Evolutionary conservation across 92 coral and sea anemone species (phyloP).

Genomic region (Nematostella vectensis): DNA sequence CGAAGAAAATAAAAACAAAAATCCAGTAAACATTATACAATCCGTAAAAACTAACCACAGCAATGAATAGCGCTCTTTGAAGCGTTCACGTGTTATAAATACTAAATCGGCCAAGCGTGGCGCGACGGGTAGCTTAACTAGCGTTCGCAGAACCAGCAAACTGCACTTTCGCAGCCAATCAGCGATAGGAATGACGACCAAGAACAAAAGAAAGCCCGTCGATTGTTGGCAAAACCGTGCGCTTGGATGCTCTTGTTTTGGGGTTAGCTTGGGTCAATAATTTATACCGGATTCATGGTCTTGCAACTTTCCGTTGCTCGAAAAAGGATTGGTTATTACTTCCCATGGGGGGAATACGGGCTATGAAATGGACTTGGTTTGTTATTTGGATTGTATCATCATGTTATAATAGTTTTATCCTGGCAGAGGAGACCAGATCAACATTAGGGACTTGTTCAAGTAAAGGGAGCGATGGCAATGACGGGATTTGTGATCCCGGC

Average conservation of each 20-base stretch:
- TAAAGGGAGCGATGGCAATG: slow-evolving; percentile 13
- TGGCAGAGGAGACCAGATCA: background rate
- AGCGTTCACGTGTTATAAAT: slow-evolving; percentile 4
- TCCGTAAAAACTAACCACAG: background rate
- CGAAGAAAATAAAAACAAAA: too few species aligned
- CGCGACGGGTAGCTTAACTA: slow-evolving; percentile 8
- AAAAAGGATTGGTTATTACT: background rate
- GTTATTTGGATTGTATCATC: background rate
- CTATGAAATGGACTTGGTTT: slow-evolving; percentile 1
- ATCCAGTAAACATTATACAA: too few species aligned
- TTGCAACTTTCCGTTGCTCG: background rate
- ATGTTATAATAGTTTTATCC: background rate
- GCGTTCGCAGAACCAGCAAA: slow-evolving; percentile 8
- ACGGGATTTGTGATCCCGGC: slow-evolving; percentile 13
- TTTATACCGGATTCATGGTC: slow-evolving; percentile 10
- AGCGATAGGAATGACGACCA: background rate
- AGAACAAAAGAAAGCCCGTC: slow-evolving; percentile 17
- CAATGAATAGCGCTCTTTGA: background rate
- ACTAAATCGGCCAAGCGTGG: slow-evolving; percentile 30
- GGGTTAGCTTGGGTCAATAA: slow-evolving; percentile 35
- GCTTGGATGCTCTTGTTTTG: slow-evolving; percentile 3
- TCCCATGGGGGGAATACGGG: background rate
- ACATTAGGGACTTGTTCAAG: slow-evolving; percentile 14
- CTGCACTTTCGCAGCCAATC: slow-evolving; percentile 9
- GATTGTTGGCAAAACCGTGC: slow-evolving; percentile 1